phyloP scores from a whole-genome alignment of 2,113 vertebrate species.

The Elephantulus edwardii region DNA sequence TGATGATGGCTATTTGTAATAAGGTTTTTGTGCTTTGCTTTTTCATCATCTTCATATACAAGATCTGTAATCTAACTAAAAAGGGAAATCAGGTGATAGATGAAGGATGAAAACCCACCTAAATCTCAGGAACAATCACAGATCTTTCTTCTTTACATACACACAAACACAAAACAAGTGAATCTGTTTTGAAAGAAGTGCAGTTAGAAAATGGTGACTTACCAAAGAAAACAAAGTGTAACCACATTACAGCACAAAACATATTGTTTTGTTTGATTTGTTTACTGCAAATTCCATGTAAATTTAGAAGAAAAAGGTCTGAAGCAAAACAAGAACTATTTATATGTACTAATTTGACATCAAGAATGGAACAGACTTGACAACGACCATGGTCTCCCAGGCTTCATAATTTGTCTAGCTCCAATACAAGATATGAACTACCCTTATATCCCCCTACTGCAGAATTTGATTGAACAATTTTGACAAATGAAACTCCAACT shows the following conservation, averaged over 20 bases:
- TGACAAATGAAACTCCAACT: not conserved
- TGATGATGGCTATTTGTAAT: too few relatives aligned
- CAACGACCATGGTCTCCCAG: not conserved
- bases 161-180: too few relatives aligned
- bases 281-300: not conserved
- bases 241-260: not conserved
- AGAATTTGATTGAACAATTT: not conserved
- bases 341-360: not conserved
- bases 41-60: too few relatives aligned
- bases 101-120: too few relatives aligned
- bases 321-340: not conserved
- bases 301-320: not conserved
- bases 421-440: not conserved
- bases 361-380: not conserved
- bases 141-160: too few relatives aligned
- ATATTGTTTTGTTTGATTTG: not conserved
- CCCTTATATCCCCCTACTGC: not conserved
- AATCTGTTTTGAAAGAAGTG: too few relatives aligned
- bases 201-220: too few relatives aligned
- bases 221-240: too few relatives aligned
- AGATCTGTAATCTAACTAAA: too few relatives aligned
- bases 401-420: slow-evolving; percentile 19
- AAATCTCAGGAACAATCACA: too few relatives aligned
- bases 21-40: too few relatives aligned
- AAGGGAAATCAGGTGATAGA: too few relatives aligned